These are phyloP conservation scores for Calypte anna DNA, from an alignment of 2,113 vertebrate species.

Conservation along the genomic window DNA sequence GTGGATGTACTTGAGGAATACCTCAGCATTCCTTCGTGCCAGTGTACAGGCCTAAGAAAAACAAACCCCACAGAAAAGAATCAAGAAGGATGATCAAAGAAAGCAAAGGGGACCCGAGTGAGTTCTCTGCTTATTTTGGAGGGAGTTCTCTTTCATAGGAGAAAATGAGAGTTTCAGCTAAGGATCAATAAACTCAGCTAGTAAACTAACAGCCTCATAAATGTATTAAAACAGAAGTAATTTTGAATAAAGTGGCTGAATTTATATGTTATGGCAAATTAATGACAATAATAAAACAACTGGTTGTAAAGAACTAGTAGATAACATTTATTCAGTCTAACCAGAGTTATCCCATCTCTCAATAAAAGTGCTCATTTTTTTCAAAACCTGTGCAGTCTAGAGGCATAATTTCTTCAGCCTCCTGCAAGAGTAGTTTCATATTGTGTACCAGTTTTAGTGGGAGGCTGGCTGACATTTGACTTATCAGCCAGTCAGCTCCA, in stretches of 20 bases:
- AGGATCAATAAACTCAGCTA: background rate
- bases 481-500: background rate
- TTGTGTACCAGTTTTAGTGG: background rate
- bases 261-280: background rate
- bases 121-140: background rate
- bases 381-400: background rate
- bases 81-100: background rate
- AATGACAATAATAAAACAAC: background rate
- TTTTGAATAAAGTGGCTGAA: background rate
- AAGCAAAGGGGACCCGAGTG: background rate
- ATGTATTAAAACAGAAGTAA: background rate
- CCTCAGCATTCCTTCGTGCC: constrained; percentile 94
- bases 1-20: constrained; percentile 99
- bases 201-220: background rate
- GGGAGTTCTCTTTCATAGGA: background rate
- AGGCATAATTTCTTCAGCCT: background rate
- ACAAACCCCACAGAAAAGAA: background rate
- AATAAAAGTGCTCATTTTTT: background rate
- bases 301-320: background rate
- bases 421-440: background rate
- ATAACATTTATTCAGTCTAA: background rate
- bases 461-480: background rate
- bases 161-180: background rate
- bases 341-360: background rate
- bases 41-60: constrained; percentile 90